Evolutionary conservation across 2,113 vertebrate species (phyloP).

Genomic region (Lota lota): DNA sequence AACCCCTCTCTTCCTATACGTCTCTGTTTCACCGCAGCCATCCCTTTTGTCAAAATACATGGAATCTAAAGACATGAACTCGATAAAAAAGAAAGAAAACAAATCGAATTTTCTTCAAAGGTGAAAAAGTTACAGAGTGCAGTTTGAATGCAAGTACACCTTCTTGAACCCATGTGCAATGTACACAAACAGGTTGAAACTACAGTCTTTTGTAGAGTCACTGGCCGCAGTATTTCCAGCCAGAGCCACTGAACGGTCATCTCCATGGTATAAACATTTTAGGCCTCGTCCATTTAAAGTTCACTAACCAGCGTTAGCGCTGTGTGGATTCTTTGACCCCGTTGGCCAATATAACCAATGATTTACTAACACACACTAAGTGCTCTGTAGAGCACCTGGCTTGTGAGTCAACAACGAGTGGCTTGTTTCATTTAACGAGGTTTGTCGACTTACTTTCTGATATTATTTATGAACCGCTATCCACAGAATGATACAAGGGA

Average conservation of each 20-base stretch:
- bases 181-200: conserved; percentile 32
- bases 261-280: conserved; percentile 10
- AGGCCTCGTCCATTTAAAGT: conserved; percentile 3
- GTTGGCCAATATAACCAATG: conserved; percentile 24
- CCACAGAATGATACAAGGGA: no score
- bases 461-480: no score
- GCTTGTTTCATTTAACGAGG: background rate
- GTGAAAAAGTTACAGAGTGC: no score
- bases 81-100: no score
- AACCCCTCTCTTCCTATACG: no score
- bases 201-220: no score
- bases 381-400: background rate
- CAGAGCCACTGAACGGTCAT: conserved; percentile 4
- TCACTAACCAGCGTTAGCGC: conserved; percentile 6
- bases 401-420: conserved; percentile 17
- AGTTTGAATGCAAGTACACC: no score
- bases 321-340: conserved; percentile 25
- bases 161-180: background rate
- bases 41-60: no score
- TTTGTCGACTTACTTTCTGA: background rate
- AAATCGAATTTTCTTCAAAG: no score
- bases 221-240: conserved; percentile 1
- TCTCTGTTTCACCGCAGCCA: no score
- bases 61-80: no score
- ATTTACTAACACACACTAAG: conserved; percentile 37